phyloP scores from a whole-genome alignment of 64 coral and sea anemone species.

The Acropora tenuis region DNA sequence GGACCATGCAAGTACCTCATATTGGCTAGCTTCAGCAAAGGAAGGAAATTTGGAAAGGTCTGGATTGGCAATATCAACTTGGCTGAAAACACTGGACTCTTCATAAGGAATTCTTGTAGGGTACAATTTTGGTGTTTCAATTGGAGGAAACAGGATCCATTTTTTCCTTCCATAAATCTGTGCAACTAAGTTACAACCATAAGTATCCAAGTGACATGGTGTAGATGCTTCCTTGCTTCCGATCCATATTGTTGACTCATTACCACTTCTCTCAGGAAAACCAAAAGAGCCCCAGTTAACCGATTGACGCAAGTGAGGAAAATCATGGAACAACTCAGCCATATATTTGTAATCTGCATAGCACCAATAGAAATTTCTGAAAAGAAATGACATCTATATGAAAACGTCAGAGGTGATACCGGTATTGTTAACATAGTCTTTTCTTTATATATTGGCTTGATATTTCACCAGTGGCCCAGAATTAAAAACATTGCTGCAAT shows the following conservation, averaged over 20 bases:
- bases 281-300: slow-evolving; percentile 90
- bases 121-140: slow-evolving; percentile 71
- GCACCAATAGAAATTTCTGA: slow-evolving; percentile 88
- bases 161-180: slow-evolving; percentile 94
- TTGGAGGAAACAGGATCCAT: slow-evolving; percentile 90
- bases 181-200: slow-evolving; percentile 97
- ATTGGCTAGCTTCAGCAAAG: slow-evolving; percentile 60
- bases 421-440: no score
- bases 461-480: no score
- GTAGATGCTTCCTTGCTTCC: slow-evolving; percentile 88
- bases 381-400: not conserved
- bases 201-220: slow-evolving; percentile 94
- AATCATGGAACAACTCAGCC: slow-evolving; percentile 87
- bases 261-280: slow-evolving; percentile 80
- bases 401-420: no score
- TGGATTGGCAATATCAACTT: slow-evolving; percentile 76
- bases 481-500: no score
- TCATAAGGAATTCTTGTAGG: slow-evolving; percentile 99
- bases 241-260: slow-evolving; percentile 97
- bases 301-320: slow-evolving; percentile 59
- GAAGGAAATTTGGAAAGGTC: slow-evolving; percentile 75
- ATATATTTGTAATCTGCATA: slow-evolving; percentile 99
- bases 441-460: no score
- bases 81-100: slow-evolving; percentile 96
- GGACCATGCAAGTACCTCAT: slow-evolving; percentile 65